Base-by-base conservation (phyloP, 1,140 invertebrate genomes). In the Ceratitis capitata region DNA sequence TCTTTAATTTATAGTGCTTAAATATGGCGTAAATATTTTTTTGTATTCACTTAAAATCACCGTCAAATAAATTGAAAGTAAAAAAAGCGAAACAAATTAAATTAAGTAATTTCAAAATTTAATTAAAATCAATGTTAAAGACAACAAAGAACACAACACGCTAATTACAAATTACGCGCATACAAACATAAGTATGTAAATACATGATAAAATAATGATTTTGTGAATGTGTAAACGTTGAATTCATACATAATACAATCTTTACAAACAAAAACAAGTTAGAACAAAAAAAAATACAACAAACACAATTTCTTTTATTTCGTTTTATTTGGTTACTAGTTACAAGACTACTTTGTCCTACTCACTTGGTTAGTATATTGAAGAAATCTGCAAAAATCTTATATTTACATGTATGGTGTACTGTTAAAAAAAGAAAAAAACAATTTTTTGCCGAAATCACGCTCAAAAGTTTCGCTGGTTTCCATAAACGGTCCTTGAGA, bases 251-350 rank as follows among this genome's bases (percentile, higher is more conserved):
- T n/a, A 69, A 69, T 69, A 69, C 61, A 69, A 35, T 69, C 35
- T 69, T 69, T 69, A 69, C 61, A 69, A 69, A 69, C 61, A 69
- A 69, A 69, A 39, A 69, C 61, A 69, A 39, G 7, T 69, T 35
- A 29, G 39, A 69, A 69, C 32, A 69, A 69, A 69, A n/a, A n/a
- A n/a, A n/a, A n/a, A n/a, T n/a, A n/a, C n/a, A n/a, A n/a, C 3
- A 69, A 69, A 69, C 61, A 69, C 61, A 39, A 39, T 69, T n/a
- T 69, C 61, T 69, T 69, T 69, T 35, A 69, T 69, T 69, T 69
- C 61, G 32, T 69, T 61, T 16, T 69, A 29, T 69, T 69, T 69
- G 16, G 14, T 69, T 69, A 3, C 3, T 32, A 32, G 61, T 14
- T n/a, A n/a, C n/a, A n/a, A n/a, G n/a, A n/a, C n/a, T n/a, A n/a